Percentiles rank a stretch among this genome's conserved stretches.
These are phyloP conservation scores for Ptilorrhoa leucosticta DNA, from an alignment of 2,113 vertebrate species.

Conservation along the genomic window DNA sequence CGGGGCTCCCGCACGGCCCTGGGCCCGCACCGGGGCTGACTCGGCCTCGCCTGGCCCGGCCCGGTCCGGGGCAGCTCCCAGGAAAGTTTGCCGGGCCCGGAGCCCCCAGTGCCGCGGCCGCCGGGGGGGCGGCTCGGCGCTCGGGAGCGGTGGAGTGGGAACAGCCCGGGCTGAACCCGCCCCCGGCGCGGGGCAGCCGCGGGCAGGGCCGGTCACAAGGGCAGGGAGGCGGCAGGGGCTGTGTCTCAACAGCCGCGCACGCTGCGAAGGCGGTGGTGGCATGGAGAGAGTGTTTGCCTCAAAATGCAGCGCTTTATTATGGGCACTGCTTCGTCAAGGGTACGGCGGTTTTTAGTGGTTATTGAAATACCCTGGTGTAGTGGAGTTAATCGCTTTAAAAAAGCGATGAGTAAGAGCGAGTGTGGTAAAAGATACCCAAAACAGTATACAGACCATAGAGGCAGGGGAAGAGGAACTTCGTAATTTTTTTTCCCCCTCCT, in stretches of 20 bases:
- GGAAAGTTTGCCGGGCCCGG: not conserved
- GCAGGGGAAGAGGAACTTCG: not conserved
- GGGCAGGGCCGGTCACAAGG: not conserved
- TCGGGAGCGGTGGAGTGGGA: not conserved
- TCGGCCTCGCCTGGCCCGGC: not conserved
- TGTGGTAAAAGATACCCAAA: not conserved
- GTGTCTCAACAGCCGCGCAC: not conserved
- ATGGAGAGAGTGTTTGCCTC: not conserved
- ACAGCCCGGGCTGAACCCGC: not conserved
- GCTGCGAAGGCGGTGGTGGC: not conserved
- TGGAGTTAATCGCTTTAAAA: not conserved
- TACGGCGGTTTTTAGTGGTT: not conserved
- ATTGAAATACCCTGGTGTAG: not conserved
- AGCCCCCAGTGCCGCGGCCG: not conserved
- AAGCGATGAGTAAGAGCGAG: not conserved
- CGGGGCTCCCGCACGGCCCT: not conserved
- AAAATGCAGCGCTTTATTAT: not conserved
- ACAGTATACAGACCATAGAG: not conserved
- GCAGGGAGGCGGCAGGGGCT: not conserved
- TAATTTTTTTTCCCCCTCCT: not conserved
- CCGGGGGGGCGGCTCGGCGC: not conserved
- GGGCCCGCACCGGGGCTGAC: not conserved
- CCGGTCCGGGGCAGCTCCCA: not conserved
- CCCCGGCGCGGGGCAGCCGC: not conserved
- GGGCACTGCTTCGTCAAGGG: rapidly evolving